phyloP scores from a whole-genome alignment of 2,888 invertebrate species.

The Agriopis leucophaearia region DNA sequence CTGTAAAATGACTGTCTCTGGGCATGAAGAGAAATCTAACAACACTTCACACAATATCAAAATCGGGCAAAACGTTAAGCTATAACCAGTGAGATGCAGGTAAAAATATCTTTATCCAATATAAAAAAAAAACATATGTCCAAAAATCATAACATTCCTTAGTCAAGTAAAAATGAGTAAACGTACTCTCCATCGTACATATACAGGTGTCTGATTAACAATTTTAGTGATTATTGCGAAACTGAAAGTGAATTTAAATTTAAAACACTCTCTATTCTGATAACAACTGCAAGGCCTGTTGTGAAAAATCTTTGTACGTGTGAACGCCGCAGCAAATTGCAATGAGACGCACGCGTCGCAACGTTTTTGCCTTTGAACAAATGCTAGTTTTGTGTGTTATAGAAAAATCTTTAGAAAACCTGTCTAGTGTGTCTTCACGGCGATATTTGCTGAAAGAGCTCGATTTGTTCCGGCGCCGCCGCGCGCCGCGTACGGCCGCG shows the following conservation, averaged over 20 bases:
- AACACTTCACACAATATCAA: no score
- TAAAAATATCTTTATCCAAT: no score
- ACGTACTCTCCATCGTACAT: not conserved
- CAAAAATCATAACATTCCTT: no score
- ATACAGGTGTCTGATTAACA: not conserved
- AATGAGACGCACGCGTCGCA: constrained; percentile 10
- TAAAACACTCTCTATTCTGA: constrained; percentile 6
- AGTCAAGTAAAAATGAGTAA: not conserved
- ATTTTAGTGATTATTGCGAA: constrained; percentile 1
- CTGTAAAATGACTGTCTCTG: no score
- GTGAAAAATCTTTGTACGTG: constrained; percentile 9
- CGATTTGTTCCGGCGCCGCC: constrained; percentile 16
- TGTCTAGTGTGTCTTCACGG: constrained; percentile 15
- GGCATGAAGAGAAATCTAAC: no score
- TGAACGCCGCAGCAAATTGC: constrained; percentile 9
- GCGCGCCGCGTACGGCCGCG: constrained; percentile 5
- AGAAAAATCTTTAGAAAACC: constrained; percentile 17
- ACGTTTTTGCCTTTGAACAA: constrained; percentile 17
- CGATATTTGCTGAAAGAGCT: constrained; percentile 13
- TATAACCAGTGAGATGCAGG: no score
- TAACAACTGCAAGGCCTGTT: constrained; percentile 15
- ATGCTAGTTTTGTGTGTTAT: constrained; percentile 15
- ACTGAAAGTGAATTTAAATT: constrained; percentile 13
- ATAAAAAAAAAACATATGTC: no score
- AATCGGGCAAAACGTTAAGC: no score